Evolutionary conservation across 2,888 invertebrate species (phyloP), one percentile per base, ranked within the genome.

Genomic region (Plemyria rubiginata): DNA sequence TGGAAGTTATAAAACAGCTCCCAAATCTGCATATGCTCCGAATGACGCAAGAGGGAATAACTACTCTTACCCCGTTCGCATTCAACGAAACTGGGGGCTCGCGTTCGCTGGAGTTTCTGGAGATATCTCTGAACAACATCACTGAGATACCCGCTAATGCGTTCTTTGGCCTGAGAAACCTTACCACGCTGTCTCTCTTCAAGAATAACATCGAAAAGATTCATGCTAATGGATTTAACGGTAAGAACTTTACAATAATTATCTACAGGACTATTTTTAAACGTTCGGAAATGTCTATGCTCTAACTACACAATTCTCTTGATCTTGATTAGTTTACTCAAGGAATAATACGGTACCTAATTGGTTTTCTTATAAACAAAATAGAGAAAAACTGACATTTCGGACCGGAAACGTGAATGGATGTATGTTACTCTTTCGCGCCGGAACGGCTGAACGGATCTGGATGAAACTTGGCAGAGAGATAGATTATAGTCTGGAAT

Each of bases 151-250:
- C 73, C 0, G 65, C 54, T 0, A 54, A 62, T n/a, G n/a, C 72
- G 0, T 76, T 84, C 57, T 4, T 8, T 0, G 76, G 76, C 0
- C 60, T 78, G 3, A 9, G 22, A 0, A 38, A 54, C 0, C 60
- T 85, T 13, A 15, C 28, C 0, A 41, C 3, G 0, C 63, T 85
- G 1, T 63, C 65, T 15, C 60, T 84, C 0, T 70, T 68, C 58
- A 28, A 50, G 0, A 83, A 84, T 51, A 16, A 60, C 0, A 49
- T 84, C 8, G 15, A 4, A 0, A 38, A 56, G 2, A 16, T 60
- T 4, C 12, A 58, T 12, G 41, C 16, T 0, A 48, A 54, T 41
- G n/a, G 53, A 29, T 60, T 60, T 49, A 49, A 32, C 16, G 59
- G 59, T 60, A 22, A 41, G 48, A 9, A 32, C 32, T 32, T 32